Conservation (phyloP, 2,113 vertebrate genomes). For the Cygnus buccinator region DNA sequence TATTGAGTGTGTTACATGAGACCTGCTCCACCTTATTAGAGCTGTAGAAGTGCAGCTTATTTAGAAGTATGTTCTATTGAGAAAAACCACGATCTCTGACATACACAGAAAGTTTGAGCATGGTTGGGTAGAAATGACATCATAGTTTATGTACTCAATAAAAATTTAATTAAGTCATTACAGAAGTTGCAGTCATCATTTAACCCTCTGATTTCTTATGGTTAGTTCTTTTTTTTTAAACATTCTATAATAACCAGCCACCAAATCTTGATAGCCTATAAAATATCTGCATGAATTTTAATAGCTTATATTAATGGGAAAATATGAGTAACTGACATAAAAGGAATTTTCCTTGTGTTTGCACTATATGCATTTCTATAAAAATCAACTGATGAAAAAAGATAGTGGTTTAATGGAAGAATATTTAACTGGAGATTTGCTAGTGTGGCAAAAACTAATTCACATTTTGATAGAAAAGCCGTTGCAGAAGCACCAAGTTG, state of each 20-base stretch:
- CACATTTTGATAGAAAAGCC: background rate
- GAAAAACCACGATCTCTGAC: conserved; percentile 79
- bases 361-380: conserved; percentile 63
- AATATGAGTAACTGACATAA: conserved; percentile 83
- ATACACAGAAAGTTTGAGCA: conserved; percentile 65
- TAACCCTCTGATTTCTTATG: conserved; percentile 85
- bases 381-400: conserved; percentile 75
- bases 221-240: conserved; percentile 83
- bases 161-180: conserved; percentile 89
- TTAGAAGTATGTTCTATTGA: conserved; percentile 80
- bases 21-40: conserved; percentile 81
- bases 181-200: conserved; percentile 86
- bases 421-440: conserved; percentile 7
- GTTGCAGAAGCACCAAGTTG: background rate
- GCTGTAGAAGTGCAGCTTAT: conserved; percentile 80
- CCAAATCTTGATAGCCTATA: conserved; percentile 80
- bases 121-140: conserved; percentile 83
- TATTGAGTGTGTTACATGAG: conserved; percentile 87
- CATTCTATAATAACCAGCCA: conserved; percentile 79
- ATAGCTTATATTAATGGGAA: conserved; percentile 82
- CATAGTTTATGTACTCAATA: conserved; percentile 86
- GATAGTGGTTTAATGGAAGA: conserved; percentile 67
- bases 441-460: background rate
- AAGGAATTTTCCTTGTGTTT: conserved; percentile 79
- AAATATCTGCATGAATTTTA: conserved; percentile 83